Evolutionary conservation across 2,888 invertebrate species (phyloP).

Genomic region (Leptopterna dolabrata): DNA sequence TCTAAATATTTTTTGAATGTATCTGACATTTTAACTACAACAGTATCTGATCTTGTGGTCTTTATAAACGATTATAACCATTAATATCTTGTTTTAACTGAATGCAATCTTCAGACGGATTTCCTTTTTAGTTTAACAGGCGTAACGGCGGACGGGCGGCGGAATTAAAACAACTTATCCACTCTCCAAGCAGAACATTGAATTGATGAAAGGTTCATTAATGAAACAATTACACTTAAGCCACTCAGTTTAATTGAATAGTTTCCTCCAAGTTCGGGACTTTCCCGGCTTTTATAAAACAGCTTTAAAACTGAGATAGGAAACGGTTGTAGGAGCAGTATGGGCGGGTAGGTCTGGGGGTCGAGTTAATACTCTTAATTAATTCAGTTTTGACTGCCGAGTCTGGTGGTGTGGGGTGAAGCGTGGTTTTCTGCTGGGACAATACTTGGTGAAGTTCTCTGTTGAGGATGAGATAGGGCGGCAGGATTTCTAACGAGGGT

Average conservation of each 20-base stretch:
- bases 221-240: constrained; percentile 4
- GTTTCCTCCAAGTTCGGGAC: neutral
- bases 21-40: no score
- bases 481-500: neutral
- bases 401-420: neutral
- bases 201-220: constrained; percentile 28
- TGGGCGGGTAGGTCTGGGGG: neutral
- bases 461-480: neutral
- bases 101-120: neutral
- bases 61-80: no score
- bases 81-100: no score
- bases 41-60: no score
- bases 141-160: neutral
- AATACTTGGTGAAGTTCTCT: constrained; percentile 3
- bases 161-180: neutral
- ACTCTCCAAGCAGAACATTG: neutral
- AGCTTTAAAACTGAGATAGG: constrained; percentile 2
- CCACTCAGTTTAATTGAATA: constrained; percentile 35
- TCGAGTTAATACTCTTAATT: neutral
- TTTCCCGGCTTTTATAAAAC: neutral
- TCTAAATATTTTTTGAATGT: no score
- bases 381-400: neutral
- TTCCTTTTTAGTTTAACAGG: neutral
- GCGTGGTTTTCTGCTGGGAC: neutral
- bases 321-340: neutral